Conservation (phyloP, 1,140 invertebrate genomes). For the Zaprionus davidi region DNA sequence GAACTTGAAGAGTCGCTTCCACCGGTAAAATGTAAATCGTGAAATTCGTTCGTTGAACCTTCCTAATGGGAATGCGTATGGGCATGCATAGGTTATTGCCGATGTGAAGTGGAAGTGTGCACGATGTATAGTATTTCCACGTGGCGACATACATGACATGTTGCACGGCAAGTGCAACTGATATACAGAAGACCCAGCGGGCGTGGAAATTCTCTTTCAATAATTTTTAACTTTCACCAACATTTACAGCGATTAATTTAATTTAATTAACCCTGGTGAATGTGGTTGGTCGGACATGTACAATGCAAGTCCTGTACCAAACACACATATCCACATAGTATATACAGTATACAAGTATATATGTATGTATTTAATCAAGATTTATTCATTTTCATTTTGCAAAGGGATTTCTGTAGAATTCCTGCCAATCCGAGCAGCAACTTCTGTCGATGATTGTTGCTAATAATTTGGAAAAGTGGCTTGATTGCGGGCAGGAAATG, state of each 20-base stretch:
- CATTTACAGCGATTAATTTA: slow-evolving; percentile 6
- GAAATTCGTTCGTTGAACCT: slow-evolving; percentile 58
- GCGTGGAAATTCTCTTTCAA: not conserved
- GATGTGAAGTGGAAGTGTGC: slow-evolving; percentile 3
- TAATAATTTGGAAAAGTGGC: slow-evolving; percentile 45
- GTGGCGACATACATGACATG: not conserved
- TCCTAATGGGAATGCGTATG: slow-evolving; percentile 30
- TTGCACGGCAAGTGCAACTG: not conserved
- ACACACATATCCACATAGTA: not conserved
- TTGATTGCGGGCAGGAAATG: slow-evolving; percentile 54
- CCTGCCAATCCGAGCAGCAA: not conserved
- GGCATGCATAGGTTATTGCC: slow-evolving; percentile 39
- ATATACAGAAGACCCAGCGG: not conserved
- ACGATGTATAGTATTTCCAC: not conserved
- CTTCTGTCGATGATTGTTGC: slow-evolving; percentile 38
- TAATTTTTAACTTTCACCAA: slow-evolving; percentile 1
- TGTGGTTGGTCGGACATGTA: not conserved
- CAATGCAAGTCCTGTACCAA: not conserved
- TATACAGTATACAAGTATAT: not conserved
- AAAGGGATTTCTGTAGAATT: slow-evolving; percentile 3
- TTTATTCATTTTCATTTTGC: slow-evolving; percentile 3
- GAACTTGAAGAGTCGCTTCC: slow-evolving; percentile 50
- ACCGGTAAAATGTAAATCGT: slow-evolving; percentile 52
- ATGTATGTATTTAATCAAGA: slow-evolving; percentile 6
- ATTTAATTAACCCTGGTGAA: slow-evolving; percentile 7